These are phyloP conservation scores for Pemphredon lugubris DNA, from an alignment of 2,888 invertebrate genomes.

Conservation along the genomic window DNA sequence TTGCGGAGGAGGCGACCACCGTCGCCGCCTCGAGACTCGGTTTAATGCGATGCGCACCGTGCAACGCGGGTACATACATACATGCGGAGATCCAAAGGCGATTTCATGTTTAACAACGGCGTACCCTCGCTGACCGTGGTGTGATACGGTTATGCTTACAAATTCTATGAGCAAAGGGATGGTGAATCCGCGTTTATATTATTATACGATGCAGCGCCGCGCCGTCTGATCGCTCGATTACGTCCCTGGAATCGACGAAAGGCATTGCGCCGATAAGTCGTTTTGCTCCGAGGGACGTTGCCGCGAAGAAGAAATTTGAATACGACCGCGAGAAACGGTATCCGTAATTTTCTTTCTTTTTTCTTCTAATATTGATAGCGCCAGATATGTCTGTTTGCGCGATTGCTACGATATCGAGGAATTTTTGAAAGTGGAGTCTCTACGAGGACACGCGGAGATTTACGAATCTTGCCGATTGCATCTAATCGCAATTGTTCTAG, in stretches of 20 bases:
- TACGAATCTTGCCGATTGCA: too few species aligned
- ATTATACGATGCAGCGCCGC: slow-evolving; percentile 8
- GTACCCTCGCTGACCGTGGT: slow-evolving; percentile 25
- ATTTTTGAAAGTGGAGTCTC: too few species aligned
- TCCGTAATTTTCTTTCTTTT: too few species aligned
- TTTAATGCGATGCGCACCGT: slow-evolving; percentile 56
- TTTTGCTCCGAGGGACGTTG: not conserved
- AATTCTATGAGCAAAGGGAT: slow-evolving; percentile 39
- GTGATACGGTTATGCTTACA: slow-evolving; percentile 56
- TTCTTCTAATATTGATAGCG: too few species aligned
- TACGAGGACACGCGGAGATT: too few species aligned
- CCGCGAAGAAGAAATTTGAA: too few species aligned
- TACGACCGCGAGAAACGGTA: too few species aligned
- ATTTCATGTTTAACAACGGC: slow-evolving; percentile 61
- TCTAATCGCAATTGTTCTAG: too few species aligned
- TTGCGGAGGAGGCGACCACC: slow-evolving; percentile 37
- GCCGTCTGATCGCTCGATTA: not conserved
- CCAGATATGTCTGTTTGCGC: too few species aligned
- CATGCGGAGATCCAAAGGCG: slow-evolving; percentile 52
- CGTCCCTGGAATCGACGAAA: not conserved
- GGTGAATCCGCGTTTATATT: slow-evolving; percentile 19
- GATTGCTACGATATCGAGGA: too few species aligned
- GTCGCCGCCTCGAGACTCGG: slow-evolving; percentile 40
- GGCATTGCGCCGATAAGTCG: not conserved
- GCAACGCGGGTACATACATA: slow-evolving; percentile 46